Evolutionary conservation across 2,888 invertebrate genomes (phyloP).

Genomic region (Beris chalybata): DNA sequence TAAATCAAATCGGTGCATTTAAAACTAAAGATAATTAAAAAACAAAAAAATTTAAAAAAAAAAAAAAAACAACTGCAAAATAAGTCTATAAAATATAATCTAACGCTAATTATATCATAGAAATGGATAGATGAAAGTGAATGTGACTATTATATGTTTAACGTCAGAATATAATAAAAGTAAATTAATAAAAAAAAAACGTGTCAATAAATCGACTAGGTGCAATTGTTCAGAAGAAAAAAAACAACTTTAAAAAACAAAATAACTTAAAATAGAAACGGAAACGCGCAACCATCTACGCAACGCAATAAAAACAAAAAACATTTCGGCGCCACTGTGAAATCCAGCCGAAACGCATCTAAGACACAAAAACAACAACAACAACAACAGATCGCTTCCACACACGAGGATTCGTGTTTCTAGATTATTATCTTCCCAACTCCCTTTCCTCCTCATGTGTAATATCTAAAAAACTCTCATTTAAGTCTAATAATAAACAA

Average conservation of each 20-base stretch:
- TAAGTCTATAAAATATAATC: not conserved
- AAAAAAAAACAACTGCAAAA: constrained; percentile 1
- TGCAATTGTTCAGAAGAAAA: constrained; percentile 12
- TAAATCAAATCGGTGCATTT: constrained; percentile 15
- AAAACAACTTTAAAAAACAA: not conserved
- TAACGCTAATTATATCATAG: not conserved
- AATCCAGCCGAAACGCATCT: too few species aligned
- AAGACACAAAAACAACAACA: too few species aligned
- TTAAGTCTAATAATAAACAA: too few species aligned
- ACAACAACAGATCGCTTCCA: too few species aligned
- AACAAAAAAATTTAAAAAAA: constrained; percentile 6
- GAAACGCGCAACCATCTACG: too few species aligned
- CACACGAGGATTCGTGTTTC: too few species aligned
- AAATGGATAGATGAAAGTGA: constrained; percentile 16
- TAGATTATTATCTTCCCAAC: too few species aligned
- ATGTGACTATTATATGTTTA: constrained; percentile 15
- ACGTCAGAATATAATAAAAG: constrained; percentile 20
- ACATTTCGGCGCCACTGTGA: too few species aligned
- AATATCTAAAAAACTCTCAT: too few species aligned
- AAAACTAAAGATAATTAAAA: constrained; percentile 5
- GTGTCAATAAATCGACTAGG: constrained; percentile 19
- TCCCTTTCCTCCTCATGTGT: too few species aligned
- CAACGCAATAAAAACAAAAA: too few species aligned
- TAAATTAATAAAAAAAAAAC: constrained; percentile 23
- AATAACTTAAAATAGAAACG: not conserved